These are phyloP conservation scores for Pygmarrhopalites habei DNA, from an alignment of 1,140 invertebrate species.

Conservation along the genomic window DNA sequence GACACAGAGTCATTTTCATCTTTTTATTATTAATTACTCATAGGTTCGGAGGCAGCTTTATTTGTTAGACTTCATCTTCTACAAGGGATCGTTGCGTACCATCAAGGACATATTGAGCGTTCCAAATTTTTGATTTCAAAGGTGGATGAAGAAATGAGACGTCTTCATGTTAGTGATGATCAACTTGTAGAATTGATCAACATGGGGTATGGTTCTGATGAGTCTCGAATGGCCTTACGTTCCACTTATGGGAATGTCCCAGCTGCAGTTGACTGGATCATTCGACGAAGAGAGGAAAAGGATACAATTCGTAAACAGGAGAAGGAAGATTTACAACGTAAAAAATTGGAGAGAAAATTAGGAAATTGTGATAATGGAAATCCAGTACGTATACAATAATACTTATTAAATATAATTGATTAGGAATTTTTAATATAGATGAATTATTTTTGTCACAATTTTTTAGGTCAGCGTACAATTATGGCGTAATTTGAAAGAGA, in stretches of 20 bases:
- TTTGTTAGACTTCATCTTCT: slow-evolving; percentile 67
- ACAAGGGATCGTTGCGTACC: slow-evolving; percentile 67
- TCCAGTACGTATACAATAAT: slow-evolving; percentile 37
- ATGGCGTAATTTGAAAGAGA: slow-evolving; percentile 53
- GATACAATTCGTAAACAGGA: slow-evolving; percentile 49
- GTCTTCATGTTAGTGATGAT: slow-evolving; percentile 55
- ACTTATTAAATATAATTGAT: slow-evolving; percentile 9
- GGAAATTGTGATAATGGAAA: slow-evolving; percentile 47
- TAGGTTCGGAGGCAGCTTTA: slow-evolving; percentile 62
- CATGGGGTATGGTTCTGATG: slow-evolving; percentile 56
- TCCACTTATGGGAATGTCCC: slow-evolving; percentile 54
- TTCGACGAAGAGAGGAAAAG: slow-evolving; percentile 50
- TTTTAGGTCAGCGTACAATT: slow-evolving; percentile 49
- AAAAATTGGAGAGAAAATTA: slow-evolving; percentile 46
- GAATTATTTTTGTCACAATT: background rate
- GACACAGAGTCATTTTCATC: too few relatives aligned
- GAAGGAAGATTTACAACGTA: slow-evolving; percentile 47
- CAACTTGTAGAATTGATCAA: slow-evolving; percentile 51
- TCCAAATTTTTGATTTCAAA: slow-evolving; percentile 52
- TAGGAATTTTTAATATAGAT: background rate
- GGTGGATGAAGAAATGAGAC: slow-evolving; percentile 54
- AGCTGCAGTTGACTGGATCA: slow-evolving; percentile 57
- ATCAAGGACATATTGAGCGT: slow-evolving; percentile 57
- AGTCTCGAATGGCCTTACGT: slow-evolving; percentile 59
- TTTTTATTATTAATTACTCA: slow-evolving; percentile 11